A percentile compares a stretch with the other conserved stretches of the same genome.
phyloP scores from a whole-genome alignment of 1,140 invertebrate genomes.

The Neelides sp. region DNA sequence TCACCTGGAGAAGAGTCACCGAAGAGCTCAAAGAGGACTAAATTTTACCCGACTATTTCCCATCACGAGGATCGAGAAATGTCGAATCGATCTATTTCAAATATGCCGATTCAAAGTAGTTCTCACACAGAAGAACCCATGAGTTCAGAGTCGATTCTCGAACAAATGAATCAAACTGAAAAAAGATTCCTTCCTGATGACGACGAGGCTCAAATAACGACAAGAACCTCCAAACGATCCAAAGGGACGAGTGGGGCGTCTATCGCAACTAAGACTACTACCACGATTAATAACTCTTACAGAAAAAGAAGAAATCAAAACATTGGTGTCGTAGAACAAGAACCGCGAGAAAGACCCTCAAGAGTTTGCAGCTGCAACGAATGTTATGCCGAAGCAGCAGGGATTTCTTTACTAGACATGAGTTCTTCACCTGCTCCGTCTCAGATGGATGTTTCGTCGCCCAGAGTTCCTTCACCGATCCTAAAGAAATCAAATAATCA shows the following conservation, averaged over 20 bases:
- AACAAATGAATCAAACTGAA: constrained; percentile 31
- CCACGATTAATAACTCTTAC: constrained; percentile 5
- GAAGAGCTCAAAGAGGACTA: constrained; percentile 11
- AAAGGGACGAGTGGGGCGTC: constrained; percentile 10
- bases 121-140: constrained; percentile 1
- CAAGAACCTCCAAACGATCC: background rate
- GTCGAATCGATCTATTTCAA: background rate
- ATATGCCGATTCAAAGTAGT: background rate
- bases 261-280: background rate
- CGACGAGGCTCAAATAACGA: constrained; percentile 9
- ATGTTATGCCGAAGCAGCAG: constrained; percentile 27
- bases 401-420: constrained; percentile 5
- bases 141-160: constrained; percentile 28
- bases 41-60: constrained; percentile 5
- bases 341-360: constrained; percentile 10
- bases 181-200: constrained; percentile 29
- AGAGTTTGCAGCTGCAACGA: constrained; percentile 26
- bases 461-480: background rate
- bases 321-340: constrained; percentile 18
- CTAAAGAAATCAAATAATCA: background rate
- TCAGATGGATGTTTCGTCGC: background rate
- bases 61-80: background rate
- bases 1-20: background rate
- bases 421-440: background rate
- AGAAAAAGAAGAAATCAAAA: constrained; percentile 19